Percentiles rank a stretch among this genome's conserved stretches.
Evolutionary conservation across 2,797 vertebrate genomes (phyloP).

Genomic region (Pseudochirops corinnae): DNA sequence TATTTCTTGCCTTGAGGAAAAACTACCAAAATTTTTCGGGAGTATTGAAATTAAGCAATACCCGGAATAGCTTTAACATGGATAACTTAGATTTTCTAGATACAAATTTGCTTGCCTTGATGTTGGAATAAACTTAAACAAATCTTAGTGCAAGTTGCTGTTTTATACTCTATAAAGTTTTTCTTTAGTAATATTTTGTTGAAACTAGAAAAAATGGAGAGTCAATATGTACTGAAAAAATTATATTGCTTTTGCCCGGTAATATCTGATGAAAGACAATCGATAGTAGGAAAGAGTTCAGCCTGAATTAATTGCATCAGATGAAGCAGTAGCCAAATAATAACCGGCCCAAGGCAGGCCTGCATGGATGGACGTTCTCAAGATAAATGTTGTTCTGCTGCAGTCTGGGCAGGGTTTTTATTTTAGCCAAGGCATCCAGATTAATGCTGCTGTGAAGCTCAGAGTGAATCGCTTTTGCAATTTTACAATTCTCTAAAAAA

Average conservation of each 20-base stretch:
- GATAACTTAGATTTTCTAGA: conserved; percentile 28
- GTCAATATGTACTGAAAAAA: conserved; percentile 7
- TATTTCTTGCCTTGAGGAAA: conserved; percentile 27
- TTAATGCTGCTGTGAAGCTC: background rate
- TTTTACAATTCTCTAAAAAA: background rate
- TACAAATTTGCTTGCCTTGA: conserved; percentile 31
- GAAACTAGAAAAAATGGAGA: conserved; percentile 7
- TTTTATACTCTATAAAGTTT: conserved; percentile 35
- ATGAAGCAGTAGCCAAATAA: conserved; percentile 49
- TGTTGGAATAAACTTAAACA: conserved; percentile 8
- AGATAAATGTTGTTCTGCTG: conserved; percentile 54
- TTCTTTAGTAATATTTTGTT: conserved; percentile 28
- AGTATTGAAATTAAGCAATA: conserved; percentile 25
- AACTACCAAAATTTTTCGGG: background rate
- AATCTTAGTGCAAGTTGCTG: conserved; percentile 14
- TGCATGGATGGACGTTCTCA: conserved; percentile 48
- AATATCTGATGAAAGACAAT: conserved; percentile 40
- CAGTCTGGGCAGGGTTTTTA: conserved; percentile 38
- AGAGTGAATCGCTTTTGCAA: background rate
- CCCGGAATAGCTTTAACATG: conserved; percentile 40
- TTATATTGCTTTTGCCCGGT: conserved; percentile 50
- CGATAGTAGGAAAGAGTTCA: conserved; percentile 34
- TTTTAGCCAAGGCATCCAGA: conserved; percentile 11
- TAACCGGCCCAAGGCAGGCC: conserved; percentile 38
- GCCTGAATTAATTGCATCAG: conserved; percentile 48